Evolutionary conservation across 1,140 invertebrate genomes (phyloP).

Genomic region (Drosophila pruinosa): DNA sequence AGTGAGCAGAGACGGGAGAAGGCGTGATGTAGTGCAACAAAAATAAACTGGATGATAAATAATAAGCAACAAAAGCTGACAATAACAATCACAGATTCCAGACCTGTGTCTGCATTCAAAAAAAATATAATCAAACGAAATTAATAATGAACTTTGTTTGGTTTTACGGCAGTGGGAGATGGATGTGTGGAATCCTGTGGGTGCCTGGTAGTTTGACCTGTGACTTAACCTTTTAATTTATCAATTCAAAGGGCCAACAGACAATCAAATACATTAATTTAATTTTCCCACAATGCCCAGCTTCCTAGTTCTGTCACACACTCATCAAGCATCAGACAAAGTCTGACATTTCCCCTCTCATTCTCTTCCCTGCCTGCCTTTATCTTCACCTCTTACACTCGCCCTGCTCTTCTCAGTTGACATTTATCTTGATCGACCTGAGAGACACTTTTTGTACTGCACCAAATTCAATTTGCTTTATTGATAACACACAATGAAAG

Average conservation of each 20-base stretch:
- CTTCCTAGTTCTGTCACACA: constrained; percentile 28
- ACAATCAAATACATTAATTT: constrained; percentile 63
- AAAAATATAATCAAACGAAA: constrained; percentile 54
- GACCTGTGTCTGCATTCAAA: constrained; percentile 25
- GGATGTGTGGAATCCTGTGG: background rate
- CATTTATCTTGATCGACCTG: constrained; percentile 76
- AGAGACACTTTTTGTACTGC: constrained; percentile 72
- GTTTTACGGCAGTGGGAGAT: no score
- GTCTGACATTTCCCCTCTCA: background rate
- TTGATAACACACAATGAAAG: constrained; percentile 69
- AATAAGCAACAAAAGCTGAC: constrained; percentile 49
- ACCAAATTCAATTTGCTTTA: constrained; percentile 76
- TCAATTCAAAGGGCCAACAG: constrained; percentile 41
- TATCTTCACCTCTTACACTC: background rate
- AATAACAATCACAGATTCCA: constrained; percentile 40
- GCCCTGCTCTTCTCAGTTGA: constrained; percentile 23
- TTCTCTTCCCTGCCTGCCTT: background rate
- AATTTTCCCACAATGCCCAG: constrained; percentile 52
- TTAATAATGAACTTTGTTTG: constrained; percentile 15
- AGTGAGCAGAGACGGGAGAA: no score
- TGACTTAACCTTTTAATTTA: constrained; percentile 65
- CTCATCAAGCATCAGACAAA: constrained; percentile 59
- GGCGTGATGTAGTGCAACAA: background rate
- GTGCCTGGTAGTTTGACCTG: constrained; percentile 26
- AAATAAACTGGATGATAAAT: constrained; percentile 37